Evolutionary conservation across 2,113 vertebrate genomes (phyloP).

Genomic region (Misgurnus anguillicaudatus): DNA sequence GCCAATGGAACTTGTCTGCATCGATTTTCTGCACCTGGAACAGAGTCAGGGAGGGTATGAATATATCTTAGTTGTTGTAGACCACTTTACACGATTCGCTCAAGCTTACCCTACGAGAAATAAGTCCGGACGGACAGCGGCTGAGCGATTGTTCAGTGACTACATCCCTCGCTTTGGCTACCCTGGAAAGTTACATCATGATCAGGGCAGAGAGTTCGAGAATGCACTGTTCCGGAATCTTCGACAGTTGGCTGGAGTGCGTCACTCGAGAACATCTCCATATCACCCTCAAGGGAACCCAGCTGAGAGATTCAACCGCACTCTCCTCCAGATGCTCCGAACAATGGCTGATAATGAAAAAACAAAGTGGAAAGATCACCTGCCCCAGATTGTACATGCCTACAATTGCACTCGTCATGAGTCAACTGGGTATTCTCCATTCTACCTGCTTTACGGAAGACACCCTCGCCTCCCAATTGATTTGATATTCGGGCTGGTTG

Average conservation of each 20-base stretch:
- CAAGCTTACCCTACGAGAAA: neutral
- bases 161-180: neutral
- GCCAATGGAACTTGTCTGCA: slow-evolving; percentile 5
- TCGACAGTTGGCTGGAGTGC: neutral
- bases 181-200: neutral
- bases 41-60: neutral
- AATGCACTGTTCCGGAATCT: neutral
- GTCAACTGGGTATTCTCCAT: slow-evolving; percentile 25
- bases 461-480: slow-evolving; percentile 9
- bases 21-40: slow-evolving; percentile 1
- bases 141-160: neutral
- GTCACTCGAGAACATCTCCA: neutral
- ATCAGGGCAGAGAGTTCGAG: neutral
- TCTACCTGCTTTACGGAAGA: slow-evolving; percentile 17
- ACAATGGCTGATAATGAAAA: slow-evolving; percentile 41
- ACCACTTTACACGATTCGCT: neutral
- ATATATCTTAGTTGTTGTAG: neutral
- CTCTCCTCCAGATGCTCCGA: slow-evolving; percentile 43
- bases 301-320: slow-evolving; percentile 37
- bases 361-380: slow-evolving; percentile 29
- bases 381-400: neutral
- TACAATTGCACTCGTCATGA: neutral
- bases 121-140: neutral
- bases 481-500: neutral
- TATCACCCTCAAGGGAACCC: slow-evolving; percentile 30